A percentile compares a stretch with the other conserved stretches of the same genome.
These are phyloP conservation scores for Phaethornis superciliosus DNA, from an alignment of 2,113 vertebrate genomes.

Conservation along the genomic window DNA sequence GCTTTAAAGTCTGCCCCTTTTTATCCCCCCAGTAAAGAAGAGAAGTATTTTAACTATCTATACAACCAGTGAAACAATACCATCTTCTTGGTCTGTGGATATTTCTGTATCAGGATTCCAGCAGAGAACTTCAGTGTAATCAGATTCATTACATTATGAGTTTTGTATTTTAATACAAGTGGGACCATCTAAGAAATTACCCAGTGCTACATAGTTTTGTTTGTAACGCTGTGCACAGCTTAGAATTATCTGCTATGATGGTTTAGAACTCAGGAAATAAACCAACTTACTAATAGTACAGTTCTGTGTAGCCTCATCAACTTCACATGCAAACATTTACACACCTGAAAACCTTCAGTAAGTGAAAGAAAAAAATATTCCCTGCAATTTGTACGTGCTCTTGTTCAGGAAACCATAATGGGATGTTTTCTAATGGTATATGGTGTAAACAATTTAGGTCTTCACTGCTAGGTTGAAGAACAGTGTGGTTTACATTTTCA, in stretches of 20 bases:
- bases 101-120: background rate
- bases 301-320: background rate
- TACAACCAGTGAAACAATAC: background rate
- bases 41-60: background rate
- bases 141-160: background rate
- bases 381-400: background rate
- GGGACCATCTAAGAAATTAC: background rate
- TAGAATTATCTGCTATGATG: slow-evolving; percentile 12
- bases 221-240: slow-evolving; percentile 2
- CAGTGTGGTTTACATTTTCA: background rate
- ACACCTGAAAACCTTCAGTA: background rate
- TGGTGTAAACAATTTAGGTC: background rate
- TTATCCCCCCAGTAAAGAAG: background rate
- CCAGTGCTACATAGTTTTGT: background rate
- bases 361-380: background rate
- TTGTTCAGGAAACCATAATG: background rate
- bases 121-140: background rate
- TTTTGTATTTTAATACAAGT: slow-evolving; percentile 4
- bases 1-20: background rate
- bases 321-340: background rate
- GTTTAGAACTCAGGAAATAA: slow-evolving; percentile 56
- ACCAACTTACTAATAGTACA: background rate
- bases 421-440: background rate
- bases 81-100: background rate
- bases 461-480: background rate